Base-by-base conservation (phyloP, 2,113 vertebrate species). In the Zapus hudsonius region DNA sequence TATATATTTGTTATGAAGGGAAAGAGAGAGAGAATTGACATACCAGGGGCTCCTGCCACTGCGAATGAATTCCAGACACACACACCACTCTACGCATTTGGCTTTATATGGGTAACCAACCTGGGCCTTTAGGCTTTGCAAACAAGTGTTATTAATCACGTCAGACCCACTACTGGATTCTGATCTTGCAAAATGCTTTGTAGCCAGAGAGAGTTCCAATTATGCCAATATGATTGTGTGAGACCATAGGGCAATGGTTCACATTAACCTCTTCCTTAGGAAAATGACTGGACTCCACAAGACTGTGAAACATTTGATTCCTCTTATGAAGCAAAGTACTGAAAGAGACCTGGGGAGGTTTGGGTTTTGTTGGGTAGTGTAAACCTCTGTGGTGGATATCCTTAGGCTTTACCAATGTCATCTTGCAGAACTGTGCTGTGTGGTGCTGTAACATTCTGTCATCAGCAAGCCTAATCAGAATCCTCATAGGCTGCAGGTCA, bases 401-500 rank as follows among this genome's bases (percentile, higher is more conserved):
- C 31, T 27, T 57, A 10, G 19, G 47, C 13, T 25, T 44, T 5
- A 44, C 3, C 29, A 72, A 31, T 55, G 42, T 52, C 23, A 57
- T 10, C 4, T 47, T 63, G 25, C 20, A 79, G 23, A 84, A 82
- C 6, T 29, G 0, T 44, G 63, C 38, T 25, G 52, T 13, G 4
- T 87, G 84, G 13, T 25, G 22, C 23, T 67, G 27, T 4, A n/a
- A 19, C 1, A 17, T 57, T 42, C 11, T 20, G 2, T 27, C 23
- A 27, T 52, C 80, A 72, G 12, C 17, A 33, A 57, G 52, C 5
- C 3, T 52, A 67, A 69, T 0, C 74, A 6, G 55, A 64, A 36
- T 16, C 19, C 5, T 33, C 22, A 7, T 3, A 12, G 19, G 7
- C 7, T 3, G 2, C 4, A 17, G 29, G 5, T 36, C 27, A 38